phyloP scores from a whole-genome alignment of 2,113 vertebrate species.

The Abramis brama region DNA sequence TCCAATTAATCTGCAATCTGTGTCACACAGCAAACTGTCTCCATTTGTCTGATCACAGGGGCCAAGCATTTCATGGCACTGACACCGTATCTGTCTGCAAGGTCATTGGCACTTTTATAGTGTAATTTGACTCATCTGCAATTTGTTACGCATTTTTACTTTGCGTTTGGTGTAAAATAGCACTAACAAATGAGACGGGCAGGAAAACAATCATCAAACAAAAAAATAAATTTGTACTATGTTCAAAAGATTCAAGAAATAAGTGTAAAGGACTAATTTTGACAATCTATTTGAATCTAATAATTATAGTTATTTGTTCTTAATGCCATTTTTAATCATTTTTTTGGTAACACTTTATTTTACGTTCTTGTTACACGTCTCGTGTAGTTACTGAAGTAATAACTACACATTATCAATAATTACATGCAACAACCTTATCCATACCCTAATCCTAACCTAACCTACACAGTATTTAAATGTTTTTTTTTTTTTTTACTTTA shows the following conservation, averaged over 20 bases:
- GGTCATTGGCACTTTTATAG: neutral
- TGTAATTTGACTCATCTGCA: neutral
- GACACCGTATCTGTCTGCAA: neutral
- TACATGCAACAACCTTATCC: too few species aligned
- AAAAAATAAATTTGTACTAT: neutral
- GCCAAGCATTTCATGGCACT: constrained; percentile 13
- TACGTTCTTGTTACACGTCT: too few species aligned
- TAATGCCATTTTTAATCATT: too few species aligned
- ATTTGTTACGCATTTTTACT: neutral
- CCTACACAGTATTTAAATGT: too few species aligned
- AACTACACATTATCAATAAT: too few species aligned
- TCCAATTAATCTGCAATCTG: constrained; percentile 9
- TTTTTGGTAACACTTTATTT: too few species aligned
- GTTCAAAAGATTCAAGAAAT: neutral
- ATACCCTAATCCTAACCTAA: too few species aligned
- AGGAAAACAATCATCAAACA: neutral
- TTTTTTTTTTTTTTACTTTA: too few species aligned
- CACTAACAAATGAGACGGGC: neutral
- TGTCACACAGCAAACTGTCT: neutral
- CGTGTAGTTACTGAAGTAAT: too few species aligned
- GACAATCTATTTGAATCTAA: too few species aligned
- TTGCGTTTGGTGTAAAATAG: neutral
- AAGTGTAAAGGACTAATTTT: too few species aligned
- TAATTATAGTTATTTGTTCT: neutral
- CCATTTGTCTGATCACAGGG: neutral